Evolutionary conservation across 2,113 vertebrate genomes (phyloP), one percentile per base, ranked within the genome.

Genomic region (Rhineura floridana): DNA sequence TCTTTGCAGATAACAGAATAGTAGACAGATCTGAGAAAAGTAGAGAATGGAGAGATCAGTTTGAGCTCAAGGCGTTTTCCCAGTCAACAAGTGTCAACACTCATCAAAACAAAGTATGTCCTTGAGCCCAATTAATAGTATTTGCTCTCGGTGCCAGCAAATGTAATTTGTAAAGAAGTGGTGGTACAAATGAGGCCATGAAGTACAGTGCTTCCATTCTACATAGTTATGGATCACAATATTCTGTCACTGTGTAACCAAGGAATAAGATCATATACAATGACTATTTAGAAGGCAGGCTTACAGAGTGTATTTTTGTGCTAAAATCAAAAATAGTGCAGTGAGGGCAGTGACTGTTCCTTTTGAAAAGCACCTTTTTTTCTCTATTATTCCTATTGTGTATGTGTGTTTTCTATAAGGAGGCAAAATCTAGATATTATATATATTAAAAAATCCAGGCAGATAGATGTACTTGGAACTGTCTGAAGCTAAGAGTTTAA

Each of bases 291-390:
- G 59, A 78, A 93, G 91, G 65, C 87, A 89, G 65, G 87, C 95
- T 91, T 93, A 77, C 77, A 90, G 76, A 2, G 0, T 81, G 62
- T 90, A 63, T 92, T 69, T 93, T 88, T 91, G 90, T 76, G 73
- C 82, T 81, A 81, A 95, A 94, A 94, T 63, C 87, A 93, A 94
- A 88, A 92, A 90, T 70, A 94, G 50, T 88, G 90, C 89, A 75
- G 46, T 90, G 62, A 85, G 85, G 92, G 42, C 85, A 88, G 80
- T 77, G 89, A 91, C 69, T 93, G 72, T 89, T 91, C 91, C 46
- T 88, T 62, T 82, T 84, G 87, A 91, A 87, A 90, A 89, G 90
- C 82, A 76, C 72, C 1, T 39, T 11, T 62, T n/a, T 0, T 39
- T 83, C 62, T 91, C 89, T 28, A 2, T 0, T 63, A 76, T 78